A percentile compares a stretch with the other conserved stretches of the same genome.
Conservation (phyloP, 2,888 invertebrate species). For the Phytoseiulus persimilis region DNA sequence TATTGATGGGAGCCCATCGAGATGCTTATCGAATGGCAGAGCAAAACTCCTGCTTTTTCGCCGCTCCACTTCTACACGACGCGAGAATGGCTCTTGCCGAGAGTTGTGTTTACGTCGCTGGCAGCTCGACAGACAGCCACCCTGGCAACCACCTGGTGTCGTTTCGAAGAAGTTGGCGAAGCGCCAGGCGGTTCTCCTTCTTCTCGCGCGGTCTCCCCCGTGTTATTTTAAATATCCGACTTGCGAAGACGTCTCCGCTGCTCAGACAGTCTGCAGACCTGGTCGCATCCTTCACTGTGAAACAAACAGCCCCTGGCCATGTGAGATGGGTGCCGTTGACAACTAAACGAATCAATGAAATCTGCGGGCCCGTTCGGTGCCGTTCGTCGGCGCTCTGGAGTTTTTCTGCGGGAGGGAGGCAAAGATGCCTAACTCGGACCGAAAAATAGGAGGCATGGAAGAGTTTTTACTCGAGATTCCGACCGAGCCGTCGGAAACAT, state of each 20-base stretch:
- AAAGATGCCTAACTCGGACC: background rate
- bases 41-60: background rate
- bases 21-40: background rate
- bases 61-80: background rate
- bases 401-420: background rate
- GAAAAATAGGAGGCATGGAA: background rate
- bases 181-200: background rate
- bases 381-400: background rate
- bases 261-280: background rate
- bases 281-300: background rate
- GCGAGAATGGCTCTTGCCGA: background rate
- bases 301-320: background rate
- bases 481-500: background rate
- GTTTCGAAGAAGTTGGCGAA: background rate
- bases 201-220: background rate
- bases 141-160: background rate
- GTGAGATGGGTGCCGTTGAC: background rate
- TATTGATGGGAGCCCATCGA: background rate
- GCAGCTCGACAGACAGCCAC: background rate
- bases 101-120: background rate
- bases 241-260: background rate
- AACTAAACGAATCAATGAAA: background rate
- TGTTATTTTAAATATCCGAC: background rate
- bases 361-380: background rate
- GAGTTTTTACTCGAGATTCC: background rate